These are phyloP conservation scores for Carcina quercana DNA, from an alignment of 2,888 invertebrate genomes.

Conservation along the genomic window DNA sequence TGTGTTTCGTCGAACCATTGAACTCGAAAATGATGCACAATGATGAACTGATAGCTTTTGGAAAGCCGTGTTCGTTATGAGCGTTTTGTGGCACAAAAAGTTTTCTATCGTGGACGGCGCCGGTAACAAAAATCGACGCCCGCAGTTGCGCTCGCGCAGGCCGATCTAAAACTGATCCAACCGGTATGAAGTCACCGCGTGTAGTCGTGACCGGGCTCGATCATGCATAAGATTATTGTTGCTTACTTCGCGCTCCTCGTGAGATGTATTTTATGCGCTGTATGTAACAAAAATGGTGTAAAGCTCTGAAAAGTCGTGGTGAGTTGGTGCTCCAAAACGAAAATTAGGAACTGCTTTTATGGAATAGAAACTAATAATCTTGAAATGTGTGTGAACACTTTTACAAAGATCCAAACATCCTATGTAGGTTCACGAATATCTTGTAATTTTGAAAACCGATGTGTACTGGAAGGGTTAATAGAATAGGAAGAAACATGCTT, in stretches of 20 bases:
- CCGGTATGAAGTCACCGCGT: conserved; percentile 53
- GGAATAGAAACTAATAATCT: no score
- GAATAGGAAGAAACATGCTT: no score
- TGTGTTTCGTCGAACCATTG: conserved; percentile 4
- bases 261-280: conserved; percentile 5
- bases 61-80: conserved; percentile 3
- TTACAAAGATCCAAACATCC: no score
- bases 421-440: no score
- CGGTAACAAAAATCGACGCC: conserved; percentile 23
- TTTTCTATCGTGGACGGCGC: conserved; percentile 36
- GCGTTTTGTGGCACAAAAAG: conserved; percentile 32
- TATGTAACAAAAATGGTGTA: no score
- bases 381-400: no score
- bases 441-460: no score
- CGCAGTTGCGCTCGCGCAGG: conserved; percentile 50
- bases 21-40: conserved; percentile 2
- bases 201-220: conserved; percentile 41
- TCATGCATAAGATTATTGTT: conserved; percentile 24
- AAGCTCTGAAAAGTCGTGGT: no score
- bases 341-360: no score
- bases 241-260: conserved; percentile 24
- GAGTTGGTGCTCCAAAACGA: no score
- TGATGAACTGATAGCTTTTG: conserved; percentile 1
- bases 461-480: no score
- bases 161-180: conserved; percentile 63